These are phyloP conservation scores for Panulirus ornatus DNA, from an alignment of 1,140 invertebrate genomes.

Conservation along the genomic window DNA sequence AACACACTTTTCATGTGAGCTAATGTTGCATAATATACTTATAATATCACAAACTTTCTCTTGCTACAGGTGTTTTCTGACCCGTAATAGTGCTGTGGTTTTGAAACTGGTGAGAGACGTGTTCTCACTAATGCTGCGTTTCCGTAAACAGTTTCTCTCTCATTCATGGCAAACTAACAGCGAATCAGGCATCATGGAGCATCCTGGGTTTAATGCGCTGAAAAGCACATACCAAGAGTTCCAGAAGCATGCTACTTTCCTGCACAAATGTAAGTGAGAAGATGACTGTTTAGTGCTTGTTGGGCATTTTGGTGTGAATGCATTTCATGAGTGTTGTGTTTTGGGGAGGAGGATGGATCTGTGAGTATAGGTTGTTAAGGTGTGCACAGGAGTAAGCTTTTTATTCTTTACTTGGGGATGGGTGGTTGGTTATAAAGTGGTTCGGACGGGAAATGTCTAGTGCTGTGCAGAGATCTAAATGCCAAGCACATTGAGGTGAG, in stretches of 20 bases:
- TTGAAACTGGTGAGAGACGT: conserved; percentile 28
- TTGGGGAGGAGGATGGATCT: too few species aligned
- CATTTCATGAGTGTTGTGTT: background rate
- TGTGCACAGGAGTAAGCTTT: too few species aligned
- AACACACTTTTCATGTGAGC: background rate
- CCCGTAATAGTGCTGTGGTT: conserved; percentile 11
- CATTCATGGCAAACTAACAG: background rate
- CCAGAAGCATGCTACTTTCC: conserved; percentile 20
- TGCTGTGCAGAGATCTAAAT: background rate
- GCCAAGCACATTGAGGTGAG: background rate
- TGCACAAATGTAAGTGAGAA: conserved; percentile 53
- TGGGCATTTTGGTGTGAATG: background rate
- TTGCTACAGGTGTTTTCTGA: conserved; percentile 40
- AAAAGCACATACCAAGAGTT: conserved; percentile 37
- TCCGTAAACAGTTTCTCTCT: conserved; percentile 23
- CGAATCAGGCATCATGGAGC: background rate
- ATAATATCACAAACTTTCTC: background rate
- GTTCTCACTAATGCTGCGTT: conserved; percentile 22
- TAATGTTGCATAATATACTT: background rate
- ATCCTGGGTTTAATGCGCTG: conserved; percentile 19
- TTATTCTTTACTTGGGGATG: background rate
- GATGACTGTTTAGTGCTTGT: too few species aligned
- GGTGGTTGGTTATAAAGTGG: too few species aligned
- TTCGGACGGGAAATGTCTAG: background rate
- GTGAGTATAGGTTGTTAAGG: too few species aligned